These are phyloP conservation scores for Dreissena rostriformis DNA, from an alignment of 1,140 invertebrate genomes.

Conservation along the genomic window DNA sequence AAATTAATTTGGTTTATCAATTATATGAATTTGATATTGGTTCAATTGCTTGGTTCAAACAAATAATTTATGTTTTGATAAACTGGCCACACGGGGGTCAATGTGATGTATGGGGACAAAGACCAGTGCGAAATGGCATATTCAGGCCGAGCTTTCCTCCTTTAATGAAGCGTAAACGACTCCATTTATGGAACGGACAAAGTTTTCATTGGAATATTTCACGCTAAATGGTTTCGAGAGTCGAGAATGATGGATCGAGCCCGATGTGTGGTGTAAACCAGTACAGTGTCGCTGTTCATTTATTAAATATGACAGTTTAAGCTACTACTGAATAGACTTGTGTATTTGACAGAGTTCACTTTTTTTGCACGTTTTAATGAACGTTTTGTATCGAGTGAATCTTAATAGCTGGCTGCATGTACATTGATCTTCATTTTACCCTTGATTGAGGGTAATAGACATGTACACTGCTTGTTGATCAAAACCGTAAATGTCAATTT, in stretches of 20 bases:
- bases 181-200: neutral
- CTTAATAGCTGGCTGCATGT: neutral
- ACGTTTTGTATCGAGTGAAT: neutral
- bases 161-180: neutral
- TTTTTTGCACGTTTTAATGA: constrained; percentile 5
- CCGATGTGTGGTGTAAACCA: neutral
- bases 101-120: neutral
- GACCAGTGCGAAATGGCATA: neutral
- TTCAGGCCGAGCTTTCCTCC: neutral
- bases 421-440: too few species aligned
- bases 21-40: too few species aligned
- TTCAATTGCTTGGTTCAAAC: neutral
- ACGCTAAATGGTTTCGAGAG: neutral
- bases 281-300: neutral
- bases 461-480: too few species aligned
- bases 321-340: too few species aligned
- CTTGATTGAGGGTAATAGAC: too few species aligned
- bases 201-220: neutral
- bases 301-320: constrained; percentile 13
- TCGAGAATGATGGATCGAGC: neutral
- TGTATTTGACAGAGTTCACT: neutral
- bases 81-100: neutral
- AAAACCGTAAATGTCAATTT: too few species aligned
- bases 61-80: constrained; percentile 6
- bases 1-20: too few species aligned